Evolutionary conservation across 1,140 invertebrate genomes (phyloP), one percentile per base, ranked within the genome.

Genomic region (Diachasmimorpha longicaudata): DNA sequence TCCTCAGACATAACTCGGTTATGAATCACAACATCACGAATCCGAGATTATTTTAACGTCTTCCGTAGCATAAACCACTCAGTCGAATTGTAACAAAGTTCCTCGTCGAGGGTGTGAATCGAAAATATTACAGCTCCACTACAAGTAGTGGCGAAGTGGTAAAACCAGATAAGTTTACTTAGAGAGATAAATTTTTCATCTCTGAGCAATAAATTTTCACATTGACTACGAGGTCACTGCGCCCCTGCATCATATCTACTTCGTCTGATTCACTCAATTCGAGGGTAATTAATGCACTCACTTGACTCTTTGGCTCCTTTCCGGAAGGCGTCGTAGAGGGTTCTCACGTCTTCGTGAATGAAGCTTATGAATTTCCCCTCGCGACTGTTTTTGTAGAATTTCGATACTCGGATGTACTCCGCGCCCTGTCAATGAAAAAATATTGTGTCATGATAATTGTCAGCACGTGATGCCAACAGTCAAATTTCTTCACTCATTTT

Each of bases 231-330:
- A 25, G 58, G 58, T 63, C 58, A 63, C 0, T 63, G 58, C 1
- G 23, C 58, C 21, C 8, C 2, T 63, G 58, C 2, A 31, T 31
- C 31, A 63, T 25, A 14, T 52, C 48, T 63, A 6, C 8, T 25
- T 25, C 4, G 5, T 63, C 9, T 11, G 23, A 9, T 4, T 52
- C 0, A 8, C n/a, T 23, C 16, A 72, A 90, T 96, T 95, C 96
- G 85, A 37, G 39, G 42, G 87, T 85, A 75, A 79, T 10, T 70
- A 58, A 71, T 70, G 11, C 48, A 93, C 93, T 94, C 89, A 96
- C 96, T 97, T 83, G 97, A 98, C 86, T 97, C 93, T 90, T 96
- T 95, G 78, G 96, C 94, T 80, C 98, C 98, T 88, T 94, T 91
- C 79, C 95, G 93, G 88, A 99, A 98, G 67, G 94, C 93, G 78